Evolutionary conservation across 2,113 vertebrate species (phyloP), one percentile per base, ranked within the genome.

Genomic region (Panurus biarmicus): DNA sequence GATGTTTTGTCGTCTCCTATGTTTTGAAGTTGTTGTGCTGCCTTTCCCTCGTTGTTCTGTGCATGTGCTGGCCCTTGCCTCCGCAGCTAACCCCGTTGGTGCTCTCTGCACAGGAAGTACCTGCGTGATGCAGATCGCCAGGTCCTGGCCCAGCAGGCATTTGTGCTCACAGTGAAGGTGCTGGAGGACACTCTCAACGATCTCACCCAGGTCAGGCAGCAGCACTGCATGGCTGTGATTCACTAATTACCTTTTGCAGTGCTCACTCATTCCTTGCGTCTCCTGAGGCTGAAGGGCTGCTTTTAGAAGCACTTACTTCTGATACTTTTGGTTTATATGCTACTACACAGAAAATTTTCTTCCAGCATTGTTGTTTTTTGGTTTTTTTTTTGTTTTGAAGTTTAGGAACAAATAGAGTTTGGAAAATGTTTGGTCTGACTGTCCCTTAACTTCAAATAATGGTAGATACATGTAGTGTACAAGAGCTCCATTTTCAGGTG

Each of bases 61-160:
- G 6, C 2, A 35, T 14, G 42, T 62, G 5, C 56, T 71, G 19
- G 7, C 33, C 44, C 51, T 66, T 78, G 33, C n/a, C 28, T 86
- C 26, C 31, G 70, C 69, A 54, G 40, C 62, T 65, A 24, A 44
- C n/a, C 36, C n/a, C 24, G 65, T 44, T 88, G 54, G 28, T 77
- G 70, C 74, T 88, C 3, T 82, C 67, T 17, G 15, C 86, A 7
- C 94, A 99, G 99, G 98, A 99, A 99, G 91, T 99, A 99, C 96
- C 97, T 99, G 91, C 98, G 99, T 91, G 99, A 99, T 99, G 99
- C 99, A 72, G 99, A 99, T 97, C 99, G 99, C 69, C 99, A 99
- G 88, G 98, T 99, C 75, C 98, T 99, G 98, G 99, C 99, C 42
- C 99, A 99, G 88, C 98, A 98, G 96, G 99, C 99, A 89, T 99